Percentiles rank a stretch among this genome's conserved stretches.
Evolutionary conservation across 2,888 invertebrate species (phyloP).

Genomic region (Nemotelus nigrinus): DNA sequence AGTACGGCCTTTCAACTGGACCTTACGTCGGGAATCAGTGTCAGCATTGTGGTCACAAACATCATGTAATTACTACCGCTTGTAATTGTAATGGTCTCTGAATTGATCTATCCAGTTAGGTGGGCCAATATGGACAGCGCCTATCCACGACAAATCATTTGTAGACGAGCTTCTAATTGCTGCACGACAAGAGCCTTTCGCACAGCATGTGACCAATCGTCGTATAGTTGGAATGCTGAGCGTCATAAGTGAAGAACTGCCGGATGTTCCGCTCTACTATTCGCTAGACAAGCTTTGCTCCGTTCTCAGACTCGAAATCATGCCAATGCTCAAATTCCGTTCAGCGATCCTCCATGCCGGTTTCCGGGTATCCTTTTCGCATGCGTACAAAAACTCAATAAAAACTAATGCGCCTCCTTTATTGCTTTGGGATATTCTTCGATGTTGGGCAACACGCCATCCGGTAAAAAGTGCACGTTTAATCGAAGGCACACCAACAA

Average conservation of each 20-base stretch:
- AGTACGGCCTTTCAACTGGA: conserved; percentile 75
- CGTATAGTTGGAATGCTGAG: conserved; percentile 83
- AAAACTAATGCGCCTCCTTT: conserved; percentile 91
- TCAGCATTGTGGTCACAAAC: conserved; percentile 77
- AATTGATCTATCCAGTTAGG: conserved; percentile 71
- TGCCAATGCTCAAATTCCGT: conserved; percentile 76
- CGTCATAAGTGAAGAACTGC: conserved; percentile 84
- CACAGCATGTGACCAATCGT: conserved; percentile 74
- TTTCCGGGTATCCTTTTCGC: conserved; percentile 90
- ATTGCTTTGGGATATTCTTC: conserved; percentile 91
- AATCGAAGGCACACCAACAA: conserved; percentile 60
- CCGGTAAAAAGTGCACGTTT: conserved; percentile 74
- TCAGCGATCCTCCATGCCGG: conserved; percentile 92
- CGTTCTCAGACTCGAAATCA: conserved; percentile 75
- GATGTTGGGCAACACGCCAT: conserved; percentile 79
- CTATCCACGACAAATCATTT: conserved; percentile 84
- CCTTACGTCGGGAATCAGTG: conserved; percentile 76
- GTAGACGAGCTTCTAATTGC: conserved; percentile 72
- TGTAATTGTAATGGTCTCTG: conserved; percentile 14
- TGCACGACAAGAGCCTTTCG: conserved; percentile 63
- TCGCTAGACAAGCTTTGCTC: conserved; percentile 81
- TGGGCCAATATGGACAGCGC: conserved; percentile 94
- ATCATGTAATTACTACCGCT: conserved; percentile 71
- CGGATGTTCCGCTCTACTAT: conserved; percentile 88
- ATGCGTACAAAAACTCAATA: conserved; percentile 85